Evolutionary conservation across 2,797 vertebrate genomes (phyloP), one percentile per base, ranked within the genome.

Genomic region (Sciurus vulgaris): DNA sequence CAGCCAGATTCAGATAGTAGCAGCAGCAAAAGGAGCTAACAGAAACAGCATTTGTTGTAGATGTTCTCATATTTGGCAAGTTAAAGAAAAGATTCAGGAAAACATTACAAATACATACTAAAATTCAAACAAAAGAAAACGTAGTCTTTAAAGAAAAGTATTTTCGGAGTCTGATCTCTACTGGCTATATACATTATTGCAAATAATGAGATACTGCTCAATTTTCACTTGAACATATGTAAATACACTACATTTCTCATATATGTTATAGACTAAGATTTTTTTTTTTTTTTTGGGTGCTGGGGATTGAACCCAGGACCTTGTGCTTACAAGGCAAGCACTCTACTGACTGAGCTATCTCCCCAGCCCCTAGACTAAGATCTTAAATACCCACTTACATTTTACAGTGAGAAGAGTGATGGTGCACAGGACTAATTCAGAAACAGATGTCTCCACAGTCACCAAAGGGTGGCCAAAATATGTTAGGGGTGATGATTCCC

Each of bases 101-200:
- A 81, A 89, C 28, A 79, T 54, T 93, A 74, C 65, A 18, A 38
- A 67, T 93, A 93, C 7, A 87, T 6, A 81, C n/a, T 90, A 54
- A 89, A 95, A 89, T 33, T 81, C 15, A 83, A 94, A 76, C 18
- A 67, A 61, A 93, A 90, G 54, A 63, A 83, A 76, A 69, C 22
- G 7, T 12, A 88, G 24, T 61, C 67, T 89, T 86, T 22, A 91
- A 73, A 49, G 41, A 85, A 76, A 93, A 77, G 82, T 33, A 15
- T 65, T 78, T 96, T 84, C 56, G 84, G 24, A 89, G 7, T 73
- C 54, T 95, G 93, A 90, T 59, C 79, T 90, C 85, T 93, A 86
- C 51, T 89, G 89, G 79, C 22, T 87, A 5, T 24, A 84, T 2
- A 30, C 0, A 15, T 63, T 94, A 91, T 15, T 96, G 26, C 93